A percentile compares a stretch with the other conserved stretches of the same genome.
Conservation (phyloP, 2,888 invertebrate genomes). For the Quadriops clusia region DNA sequence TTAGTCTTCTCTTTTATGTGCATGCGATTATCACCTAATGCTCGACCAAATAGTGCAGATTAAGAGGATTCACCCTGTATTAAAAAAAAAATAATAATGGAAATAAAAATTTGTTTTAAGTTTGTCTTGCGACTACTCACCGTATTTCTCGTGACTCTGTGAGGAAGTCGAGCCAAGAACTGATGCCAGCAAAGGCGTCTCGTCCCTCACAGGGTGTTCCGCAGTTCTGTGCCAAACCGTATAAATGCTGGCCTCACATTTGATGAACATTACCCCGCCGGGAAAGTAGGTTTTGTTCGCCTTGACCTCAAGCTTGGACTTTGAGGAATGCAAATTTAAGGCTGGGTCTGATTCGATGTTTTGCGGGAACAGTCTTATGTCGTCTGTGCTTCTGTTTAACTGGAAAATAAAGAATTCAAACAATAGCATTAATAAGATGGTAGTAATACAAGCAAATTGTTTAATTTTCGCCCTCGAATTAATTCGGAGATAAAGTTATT, state of each 20-base stretch:
- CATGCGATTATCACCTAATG: background rate
- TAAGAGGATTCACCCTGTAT: background rate
- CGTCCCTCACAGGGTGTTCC: conserved; percentile 27
- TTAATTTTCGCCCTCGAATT: too few species aligned
- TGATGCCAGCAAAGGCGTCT: conserved; percentile 29
- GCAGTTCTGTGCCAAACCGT: conserved; percentile 26
- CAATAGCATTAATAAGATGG: too few species aligned
- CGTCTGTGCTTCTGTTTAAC: conserved; percentile 23
- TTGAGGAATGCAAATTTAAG: conserved; percentile 24
- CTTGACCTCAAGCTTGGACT: conserved; percentile 25
- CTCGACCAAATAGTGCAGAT: background rate
- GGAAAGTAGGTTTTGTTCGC: conserved; percentile 27
- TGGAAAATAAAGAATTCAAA: conserved; percentile 17
- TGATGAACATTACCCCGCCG: conserved; percentile 26
- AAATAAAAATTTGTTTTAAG: conserved; percentile 8
- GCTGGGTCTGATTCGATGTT: conserved; percentile 21
- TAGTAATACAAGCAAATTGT: too few species aligned
- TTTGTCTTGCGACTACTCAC: too few species aligned
- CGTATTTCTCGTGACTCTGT: conserved; percentile 28
- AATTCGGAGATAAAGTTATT: too few species aligned
- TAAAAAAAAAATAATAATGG: background rate
- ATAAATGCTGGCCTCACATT: conserved; percentile 28
- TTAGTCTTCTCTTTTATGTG: background rate
- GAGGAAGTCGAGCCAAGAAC: conserved; percentile 34
- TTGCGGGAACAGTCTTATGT: conserved; percentile 22